phyloP scores from a whole-genome alignment of 2,113 vertebrate genomes.

The Triplophysa rosa region DNA sequence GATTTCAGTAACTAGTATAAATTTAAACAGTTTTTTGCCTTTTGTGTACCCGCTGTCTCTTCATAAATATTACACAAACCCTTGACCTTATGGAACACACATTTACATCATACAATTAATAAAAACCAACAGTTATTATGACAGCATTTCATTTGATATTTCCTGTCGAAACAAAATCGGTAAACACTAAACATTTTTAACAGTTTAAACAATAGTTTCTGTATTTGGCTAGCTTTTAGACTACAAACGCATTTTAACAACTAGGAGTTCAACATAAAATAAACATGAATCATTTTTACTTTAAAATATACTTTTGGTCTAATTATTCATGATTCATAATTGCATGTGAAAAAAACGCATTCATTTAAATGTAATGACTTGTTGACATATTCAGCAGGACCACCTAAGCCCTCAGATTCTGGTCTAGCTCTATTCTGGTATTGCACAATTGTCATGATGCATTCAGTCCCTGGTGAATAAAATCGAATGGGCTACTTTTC shows the following conservation, averaged over 20 bases:
- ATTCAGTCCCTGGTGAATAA: neutral
- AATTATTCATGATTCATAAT: too few species aligned
- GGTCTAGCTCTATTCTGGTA: neutral
- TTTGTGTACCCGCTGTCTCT: neutral
- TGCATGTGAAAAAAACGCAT: too few species aligned
- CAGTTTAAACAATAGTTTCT: too few species aligned
- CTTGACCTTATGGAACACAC: neutral
- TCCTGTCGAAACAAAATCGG: neutral
- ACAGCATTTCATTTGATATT: constrained; percentile 4
- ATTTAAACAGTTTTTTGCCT: too few species aligned
- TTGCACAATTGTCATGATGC: constrained; percentile 21
- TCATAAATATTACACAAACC: neutral
- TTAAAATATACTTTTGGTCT: too few species aligned
- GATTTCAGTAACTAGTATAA: neutral
- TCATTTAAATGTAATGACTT: too few species aligned
- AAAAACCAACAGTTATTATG: neutral
- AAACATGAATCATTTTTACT: too few species aligned
- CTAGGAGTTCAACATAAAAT: too few species aligned
- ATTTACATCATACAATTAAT: neutral
- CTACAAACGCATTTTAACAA: too few species aligned
- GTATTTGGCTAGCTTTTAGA: too few species aligned
- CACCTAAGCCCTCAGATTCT: too few species aligned
- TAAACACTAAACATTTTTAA: neutral
- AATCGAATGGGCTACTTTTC: neutral
- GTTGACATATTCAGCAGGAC: too few species aligned